Evolutionary conservation across 2,113 vertebrate genomes (phyloP).

Genomic region (Corythoichthys intestinalis): DNA sequence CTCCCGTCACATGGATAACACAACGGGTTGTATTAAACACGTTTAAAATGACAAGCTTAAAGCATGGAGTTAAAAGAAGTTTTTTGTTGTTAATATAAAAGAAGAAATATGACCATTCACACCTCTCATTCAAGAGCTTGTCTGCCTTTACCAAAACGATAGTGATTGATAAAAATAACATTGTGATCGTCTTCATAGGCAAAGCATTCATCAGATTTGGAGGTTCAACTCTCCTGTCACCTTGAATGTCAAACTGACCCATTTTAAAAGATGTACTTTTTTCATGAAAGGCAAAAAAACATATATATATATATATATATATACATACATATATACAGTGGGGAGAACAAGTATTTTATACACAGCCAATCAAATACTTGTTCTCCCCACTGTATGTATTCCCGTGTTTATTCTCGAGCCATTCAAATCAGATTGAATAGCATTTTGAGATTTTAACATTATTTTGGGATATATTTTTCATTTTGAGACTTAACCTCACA

Average conservation of each 20-base stretch:
- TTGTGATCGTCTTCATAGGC: background rate
- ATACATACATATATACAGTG: too few species aligned
- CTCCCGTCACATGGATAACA: slow-evolving; percentile 12
- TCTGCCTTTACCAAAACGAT: slow-evolving; percentile 1
- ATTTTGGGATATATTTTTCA: background rate
- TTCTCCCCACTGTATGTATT: too few species aligned
- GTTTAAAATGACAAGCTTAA: slow-evolving; percentile 47
- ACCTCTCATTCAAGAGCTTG: background rate
- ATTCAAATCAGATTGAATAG: background rate
- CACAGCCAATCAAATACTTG: too few species aligned
- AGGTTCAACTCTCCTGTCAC: background rate
- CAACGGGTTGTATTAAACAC: slow-evolving; percentile 42
- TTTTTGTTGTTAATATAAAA: slow-evolving; percentile 32
- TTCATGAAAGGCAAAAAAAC: too few species aligned
- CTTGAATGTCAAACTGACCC: background rate
- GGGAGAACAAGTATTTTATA: too few species aligned
- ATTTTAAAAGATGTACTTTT: background rate
- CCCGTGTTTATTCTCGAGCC: too few species aligned
- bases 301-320: too few species aligned
- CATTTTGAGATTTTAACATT: background rate
- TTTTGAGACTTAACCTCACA: background rate
- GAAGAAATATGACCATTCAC: background rate
- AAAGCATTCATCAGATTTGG: too few species aligned
- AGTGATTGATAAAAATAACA: background rate
- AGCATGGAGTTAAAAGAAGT: slow-evolving; percentile 34